Percentiles rank a stretch among this genome's conserved stretches.
These are phyloP conservation scores for Anser cygnoides DNA, from an alignment of 2,113 vertebrate species.

Conservation along the genomic window DNA sequence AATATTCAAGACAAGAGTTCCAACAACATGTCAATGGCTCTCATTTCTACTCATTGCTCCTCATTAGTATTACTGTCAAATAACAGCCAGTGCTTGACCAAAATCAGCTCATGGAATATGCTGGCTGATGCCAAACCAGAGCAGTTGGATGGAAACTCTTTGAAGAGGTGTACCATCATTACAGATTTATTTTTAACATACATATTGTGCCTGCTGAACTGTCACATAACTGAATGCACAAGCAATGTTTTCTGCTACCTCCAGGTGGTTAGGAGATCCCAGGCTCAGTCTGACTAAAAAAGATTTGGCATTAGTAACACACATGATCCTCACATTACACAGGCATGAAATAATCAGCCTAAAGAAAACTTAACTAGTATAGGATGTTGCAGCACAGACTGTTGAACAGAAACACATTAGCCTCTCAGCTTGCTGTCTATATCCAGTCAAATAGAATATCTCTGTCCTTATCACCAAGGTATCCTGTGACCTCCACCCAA, in stretches of 20 bases:
- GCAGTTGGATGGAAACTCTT: slow-evolving; percentile 53
- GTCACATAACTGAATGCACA: slow-evolving; percentile 39
- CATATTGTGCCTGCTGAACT: slow-evolving; percentile 22
- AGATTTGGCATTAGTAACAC: slow-evolving; percentile 10
- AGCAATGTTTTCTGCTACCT: slow-evolving; percentile 54
- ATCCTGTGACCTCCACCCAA: background rate
- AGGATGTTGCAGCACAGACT: background rate
- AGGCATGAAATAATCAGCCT: slow-evolving; percentile 43
- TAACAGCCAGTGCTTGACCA: slow-evolving; percentile 45
- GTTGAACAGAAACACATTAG: background rate
- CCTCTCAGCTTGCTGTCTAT: background rate
- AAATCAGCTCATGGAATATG: slow-evolving; percentile 60
- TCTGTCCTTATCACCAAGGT: background rate
- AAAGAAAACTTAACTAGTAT: slow-evolving; percentile 10
- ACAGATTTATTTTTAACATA: slow-evolving; percentile 53
- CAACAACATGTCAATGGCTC: slow-evolving; percentile 42
- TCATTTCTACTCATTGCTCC: slow-evolving; percentile 35
- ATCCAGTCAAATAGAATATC: background rate
- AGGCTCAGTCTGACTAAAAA: slow-evolving; percentile 15
- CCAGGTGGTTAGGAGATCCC: slow-evolving; percentile 42
- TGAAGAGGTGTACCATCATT: slow-evolving; percentile 43
- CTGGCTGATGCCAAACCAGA: slow-evolving; percentile 29
- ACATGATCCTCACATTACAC: slow-evolving; percentile 16
- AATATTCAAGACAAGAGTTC: slow-evolving; percentile 28
- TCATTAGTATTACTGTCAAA: slow-evolving; percentile 56